Conservation (phyloP, 2,888 invertebrate genomes). For the Lithophane ornitopus region DNA sequence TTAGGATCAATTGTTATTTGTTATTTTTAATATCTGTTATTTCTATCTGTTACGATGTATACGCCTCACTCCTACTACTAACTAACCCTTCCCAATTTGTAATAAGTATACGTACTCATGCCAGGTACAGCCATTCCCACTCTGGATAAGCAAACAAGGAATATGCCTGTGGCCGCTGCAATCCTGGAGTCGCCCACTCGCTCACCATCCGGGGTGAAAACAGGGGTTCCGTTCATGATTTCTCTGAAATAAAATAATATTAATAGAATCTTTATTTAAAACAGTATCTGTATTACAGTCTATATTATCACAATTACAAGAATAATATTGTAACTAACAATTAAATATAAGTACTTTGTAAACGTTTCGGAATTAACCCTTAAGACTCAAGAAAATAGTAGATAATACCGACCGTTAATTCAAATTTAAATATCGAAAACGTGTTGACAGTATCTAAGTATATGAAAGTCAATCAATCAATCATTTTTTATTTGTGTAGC, state of each 20-base stretch:
- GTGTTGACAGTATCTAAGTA: too few relatives aligned
- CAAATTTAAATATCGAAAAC: too few relatives aligned
- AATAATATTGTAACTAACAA: neutral
- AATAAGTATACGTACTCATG: conserved; percentile 89
- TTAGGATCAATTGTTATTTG: too few relatives aligned
- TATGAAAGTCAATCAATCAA: too few relatives aligned
- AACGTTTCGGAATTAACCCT: too few relatives aligned
- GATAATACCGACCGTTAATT: neutral
- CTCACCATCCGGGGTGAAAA: conserved; percentile 94
- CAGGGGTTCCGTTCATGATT: conserved; percentile 95
- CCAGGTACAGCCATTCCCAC: conserved; percentile 98
- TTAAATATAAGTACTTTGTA: neutral
- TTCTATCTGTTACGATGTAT: too few relatives aligned
- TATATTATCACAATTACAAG: too few relatives aligned
- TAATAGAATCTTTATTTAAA: neutral
- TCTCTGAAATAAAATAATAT: conserved; percentile 90
- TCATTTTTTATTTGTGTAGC: too few relatives aligned
- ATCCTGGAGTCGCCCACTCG: conserved; percentile 91
- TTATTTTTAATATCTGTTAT: too few relatives aligned
- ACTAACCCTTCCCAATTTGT: neutral
- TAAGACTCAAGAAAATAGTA: neutral
- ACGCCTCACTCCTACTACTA: too few relatives aligned
- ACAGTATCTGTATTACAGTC: neutral
- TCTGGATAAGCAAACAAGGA: conserved; percentile 96
- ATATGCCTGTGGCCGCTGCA: conserved; percentile 96